These are phyloP conservation scores for Anticlea derivata DNA, from an alignment of 2,888 invertebrate genomes.

Conservation along the genomic window DNA sequence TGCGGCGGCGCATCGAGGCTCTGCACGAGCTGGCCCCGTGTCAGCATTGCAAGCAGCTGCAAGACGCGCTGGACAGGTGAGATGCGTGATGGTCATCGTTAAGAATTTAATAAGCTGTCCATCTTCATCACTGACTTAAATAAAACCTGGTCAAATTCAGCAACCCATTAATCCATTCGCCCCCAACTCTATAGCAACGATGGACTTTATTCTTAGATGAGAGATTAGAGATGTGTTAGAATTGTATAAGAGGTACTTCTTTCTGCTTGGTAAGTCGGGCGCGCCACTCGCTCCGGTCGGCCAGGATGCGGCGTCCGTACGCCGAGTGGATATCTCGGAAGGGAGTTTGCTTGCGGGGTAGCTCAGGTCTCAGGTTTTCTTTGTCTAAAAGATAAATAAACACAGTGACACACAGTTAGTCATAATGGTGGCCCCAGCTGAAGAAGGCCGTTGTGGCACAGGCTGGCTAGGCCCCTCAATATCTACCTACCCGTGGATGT, in stretches of 20 bases:
- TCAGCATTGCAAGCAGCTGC: constrained; percentile 80
- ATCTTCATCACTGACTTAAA: too few species aligned
- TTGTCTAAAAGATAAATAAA: constrained; percentile 56
- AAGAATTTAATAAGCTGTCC: too few species aligned
- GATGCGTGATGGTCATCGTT: neutral
- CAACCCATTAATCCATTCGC: too few species aligned
- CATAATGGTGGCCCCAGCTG: too few species aligned
- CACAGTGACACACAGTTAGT: too few species aligned
- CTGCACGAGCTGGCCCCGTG: constrained; percentile 78
- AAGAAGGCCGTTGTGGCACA: too few species aligned
- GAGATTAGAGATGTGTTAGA: too few species aligned
- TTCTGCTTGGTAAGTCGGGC: constrained; percentile 71
- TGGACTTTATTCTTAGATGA: too few species aligned
- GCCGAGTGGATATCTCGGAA: constrained; percentile 89
- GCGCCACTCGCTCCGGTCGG: constrained; percentile 88
- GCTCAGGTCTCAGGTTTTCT: constrained; percentile 66
- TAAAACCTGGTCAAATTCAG: too few species aligned
- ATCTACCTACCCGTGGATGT: too few species aligned
- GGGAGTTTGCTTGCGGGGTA: constrained; percentile 80
- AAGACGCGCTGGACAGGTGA: constrained; percentile 80
- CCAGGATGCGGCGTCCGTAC: constrained; percentile 87
- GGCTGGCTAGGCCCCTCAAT: too few species aligned
- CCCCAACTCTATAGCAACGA: too few species aligned
- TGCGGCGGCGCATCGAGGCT: constrained; percentile 76
- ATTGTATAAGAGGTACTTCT: constrained; percentile 60